These are phyloP conservation scores for Tympanoctomys barrerae DNA, from an alignment of 2,797 vertebrate species.

Conservation along the genomic window DNA sequence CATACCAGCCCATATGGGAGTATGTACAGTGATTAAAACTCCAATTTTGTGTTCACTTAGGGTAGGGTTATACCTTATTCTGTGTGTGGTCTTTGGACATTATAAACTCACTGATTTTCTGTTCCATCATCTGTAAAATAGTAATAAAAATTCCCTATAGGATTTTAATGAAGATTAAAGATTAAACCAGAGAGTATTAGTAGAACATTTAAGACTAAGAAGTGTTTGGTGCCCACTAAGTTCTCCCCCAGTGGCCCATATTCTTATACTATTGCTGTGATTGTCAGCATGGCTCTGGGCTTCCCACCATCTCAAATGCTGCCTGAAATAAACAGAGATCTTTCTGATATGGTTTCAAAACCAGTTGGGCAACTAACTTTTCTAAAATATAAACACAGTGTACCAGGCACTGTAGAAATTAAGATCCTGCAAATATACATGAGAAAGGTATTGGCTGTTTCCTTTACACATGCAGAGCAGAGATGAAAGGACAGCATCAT, in stretches of 20 bases:
- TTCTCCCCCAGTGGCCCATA: not conserved
- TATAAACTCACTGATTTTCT: not conserved
- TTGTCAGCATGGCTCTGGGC: not conserved
- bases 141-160: not conserved
- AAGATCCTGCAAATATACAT: not conserved
- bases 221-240: not conserved
- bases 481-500: rapidly evolving
- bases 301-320: not conserved
- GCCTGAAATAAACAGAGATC: not conserved
- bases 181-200: not conserved
- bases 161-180: not conserved
- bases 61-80: not conserved
- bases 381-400: not conserved
- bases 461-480: not conserved
- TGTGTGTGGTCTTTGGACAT: not conserved
- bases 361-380: not conserved
- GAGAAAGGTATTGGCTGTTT: not conserved
- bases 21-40: not conserved
- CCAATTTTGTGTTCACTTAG: not conserved
- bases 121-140: not conserved
- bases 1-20: not conserved
- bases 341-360: not conserved
- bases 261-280: not conserved
- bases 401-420: not conserved
- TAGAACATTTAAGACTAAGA: not conserved